Conservation (phyloP, 2,113 vertebrate species). For the Drymodes brunneopygia region DNA sequence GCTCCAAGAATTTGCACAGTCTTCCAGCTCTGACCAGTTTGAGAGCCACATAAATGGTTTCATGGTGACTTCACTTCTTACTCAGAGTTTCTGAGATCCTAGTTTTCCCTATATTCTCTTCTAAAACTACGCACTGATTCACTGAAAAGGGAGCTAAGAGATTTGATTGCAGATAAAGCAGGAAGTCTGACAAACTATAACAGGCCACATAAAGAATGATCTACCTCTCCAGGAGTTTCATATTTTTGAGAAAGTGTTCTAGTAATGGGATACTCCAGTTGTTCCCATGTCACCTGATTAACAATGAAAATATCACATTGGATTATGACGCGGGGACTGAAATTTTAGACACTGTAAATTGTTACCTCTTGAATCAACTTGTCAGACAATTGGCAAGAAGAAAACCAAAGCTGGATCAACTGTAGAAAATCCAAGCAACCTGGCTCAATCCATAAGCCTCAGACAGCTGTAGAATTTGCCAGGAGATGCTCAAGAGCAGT, state of each 20-base stretch:
- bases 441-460: neutral
- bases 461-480: fast-evolving
- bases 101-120: neutral
- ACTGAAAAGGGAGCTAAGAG: neutral
- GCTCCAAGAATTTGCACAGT: neutral
- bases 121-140: neutral
- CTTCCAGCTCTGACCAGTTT: neutral
- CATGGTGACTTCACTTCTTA: neutral
- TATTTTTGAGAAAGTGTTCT: neutral
- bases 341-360: neutral
- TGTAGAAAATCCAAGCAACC: neutral
- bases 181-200: neutral
- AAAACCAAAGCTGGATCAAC: neutral
- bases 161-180: neutral
- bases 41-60: neutral
- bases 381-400: neutral
- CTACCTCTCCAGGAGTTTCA: neutral
- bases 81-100: neutral
- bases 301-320: neutral
- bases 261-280: neutral
- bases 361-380: neutral
- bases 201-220: neutral
- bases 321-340: neutral
- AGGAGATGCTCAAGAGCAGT: neutral
- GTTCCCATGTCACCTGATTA: neutral